phyloP scores from a whole-genome alignment of 1,140 invertebrate species.

The Mya arenaria region DNA sequence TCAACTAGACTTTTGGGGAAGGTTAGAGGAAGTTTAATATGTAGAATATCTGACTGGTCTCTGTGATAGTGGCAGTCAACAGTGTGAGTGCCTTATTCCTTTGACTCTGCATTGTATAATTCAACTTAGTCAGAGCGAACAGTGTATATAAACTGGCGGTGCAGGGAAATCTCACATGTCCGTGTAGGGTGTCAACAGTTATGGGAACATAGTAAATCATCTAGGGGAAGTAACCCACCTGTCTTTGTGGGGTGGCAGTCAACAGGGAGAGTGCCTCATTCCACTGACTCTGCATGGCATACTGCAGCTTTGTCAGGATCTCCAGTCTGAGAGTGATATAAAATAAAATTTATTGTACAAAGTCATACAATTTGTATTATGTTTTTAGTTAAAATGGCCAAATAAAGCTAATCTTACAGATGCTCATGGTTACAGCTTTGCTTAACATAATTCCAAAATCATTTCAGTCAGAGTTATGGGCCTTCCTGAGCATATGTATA shows the following conservation, averaged over 20 bases:
- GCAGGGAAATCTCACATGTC: too few relatives aligned
- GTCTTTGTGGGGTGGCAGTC: conserved; percentile 69
- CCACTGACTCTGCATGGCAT: conserved; percentile 78
- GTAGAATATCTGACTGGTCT: conserved; percentile 48
- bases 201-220: neutral
- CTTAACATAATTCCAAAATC: neutral
- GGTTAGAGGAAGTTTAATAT: too few relatives aligned
- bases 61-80: conserved; percentile 68
- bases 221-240: conserved; percentile 8
- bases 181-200: neutral
- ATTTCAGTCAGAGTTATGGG: neutral
- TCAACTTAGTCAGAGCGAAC: conserved; percentile 72
- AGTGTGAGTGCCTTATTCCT: conserved; percentile 76
- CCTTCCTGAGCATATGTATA: neutral
- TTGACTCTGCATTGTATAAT: conserved; percentile 77
- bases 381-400: neutral
- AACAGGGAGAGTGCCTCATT: conserved; percentile 75
- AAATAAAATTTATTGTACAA: neutral
- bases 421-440: neutral
- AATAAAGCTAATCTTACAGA: neutral
- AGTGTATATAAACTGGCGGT: too few relatives aligned
- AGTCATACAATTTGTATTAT: neutral
- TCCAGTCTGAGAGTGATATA: conserved; percentile 55
- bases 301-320: conserved; percentile 73
- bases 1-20: too few relatives aligned